Percentiles rank a stretch among this genome's conserved stretches.
Evolutionary conservation across 2,888 invertebrate species (phyloP).

Genomic region (Diplazon laetatorius): DNA sequence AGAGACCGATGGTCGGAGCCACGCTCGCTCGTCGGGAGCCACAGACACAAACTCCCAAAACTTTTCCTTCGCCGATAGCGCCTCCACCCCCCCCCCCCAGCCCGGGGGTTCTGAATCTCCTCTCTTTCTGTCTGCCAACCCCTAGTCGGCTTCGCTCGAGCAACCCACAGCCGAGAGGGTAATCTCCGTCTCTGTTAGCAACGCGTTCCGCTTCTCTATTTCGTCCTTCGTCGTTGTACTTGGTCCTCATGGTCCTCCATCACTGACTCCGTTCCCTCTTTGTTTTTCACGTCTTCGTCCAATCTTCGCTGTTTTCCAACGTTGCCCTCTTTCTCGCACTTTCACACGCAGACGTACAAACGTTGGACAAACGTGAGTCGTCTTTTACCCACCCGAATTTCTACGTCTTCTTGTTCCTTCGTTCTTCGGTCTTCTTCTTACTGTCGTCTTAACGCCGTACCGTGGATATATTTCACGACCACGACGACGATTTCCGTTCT

Average conservation of each 20-base stretch:
- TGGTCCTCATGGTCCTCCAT: slow-evolving; percentile 22
- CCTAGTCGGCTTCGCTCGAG: slow-evolving; percentile 7
- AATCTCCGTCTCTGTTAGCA: slow-evolving; percentile 40
- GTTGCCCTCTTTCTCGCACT: slow-evolving; percentile 14
- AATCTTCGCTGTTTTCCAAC: background rate
- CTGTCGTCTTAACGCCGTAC: slow-evolving; percentile 48
- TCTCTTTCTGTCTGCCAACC: slow-evolving; percentile 4
- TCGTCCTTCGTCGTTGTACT: slow-evolving; percentile 51
- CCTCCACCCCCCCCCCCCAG: slow-evolving; percentile 42
- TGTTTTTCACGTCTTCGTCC: slow-evolving; percentile 12
- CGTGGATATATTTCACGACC: slow-evolving; percentile 55
- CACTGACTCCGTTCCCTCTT: slow-evolving; percentile 8
- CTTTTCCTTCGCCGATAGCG: slow-evolving; percentile 57
- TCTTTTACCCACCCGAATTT: slow-evolving; percentile 38
- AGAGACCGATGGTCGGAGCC: slow-evolving; percentile 47
- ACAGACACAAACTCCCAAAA: slow-evolving; percentile 63
- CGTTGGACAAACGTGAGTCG: slow-evolving; percentile 47
- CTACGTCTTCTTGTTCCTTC: slow-evolving; percentile 25
- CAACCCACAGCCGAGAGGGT: slow-evolving; percentile 39
- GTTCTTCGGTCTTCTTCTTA: slow-evolving; percentile 14
- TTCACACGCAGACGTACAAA: slow-evolving; percentile 3
- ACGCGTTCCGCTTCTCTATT: slow-evolving; percentile 59
- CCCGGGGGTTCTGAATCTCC: no score
- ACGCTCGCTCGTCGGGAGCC: slow-evolving; percentile 45
- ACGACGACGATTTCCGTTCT: slow-evolving; percentile 54